Base-by-base conservation (phyloP, 1,140 invertebrate species). In the Pristionchus pacificus region DNA sequence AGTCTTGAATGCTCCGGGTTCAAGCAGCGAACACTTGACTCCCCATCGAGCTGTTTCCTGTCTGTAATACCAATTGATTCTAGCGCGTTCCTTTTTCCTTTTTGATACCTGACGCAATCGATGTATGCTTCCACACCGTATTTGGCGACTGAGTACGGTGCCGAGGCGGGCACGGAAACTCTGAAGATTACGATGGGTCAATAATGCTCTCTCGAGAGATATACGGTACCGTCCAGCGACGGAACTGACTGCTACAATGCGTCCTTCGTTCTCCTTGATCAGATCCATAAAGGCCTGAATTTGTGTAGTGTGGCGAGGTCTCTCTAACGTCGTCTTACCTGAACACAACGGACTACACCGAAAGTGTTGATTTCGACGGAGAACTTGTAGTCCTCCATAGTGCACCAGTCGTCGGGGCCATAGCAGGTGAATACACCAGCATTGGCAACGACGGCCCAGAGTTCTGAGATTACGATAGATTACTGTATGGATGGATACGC, bases 351-450 rank as follows among this genome's bases (percentile, higher is more conserved):
- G 32, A 79, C 75, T 14, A 74, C 77, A 38, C 77, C 77, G 60
- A 78, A 71, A 30, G 58, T 72, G 74, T 65, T 71, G 24, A 71
- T 78, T 68, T 77, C 79, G 65, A 78, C 70, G 25, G 61, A 58
- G 38, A 73, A 65, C 73, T 80, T 25, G 65, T 77, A 64, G 60
- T 77, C 71, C 60, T 76, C 60, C 71, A 78, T 65, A 33, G 25
- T 73, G 28, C 38, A 59, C 79, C 79, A 80, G 2, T 75, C 79
- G 68, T 80, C 79, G 25, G 79, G 79, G 27, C 79, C 79, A 64
- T 81, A 81, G 55, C 74, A 75, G 3, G 71, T 77, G 73, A 80
- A 80, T 19, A 80, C 72, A 33, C 79, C 79, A 10, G 79, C 79
- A 61, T 78, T 78, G 63, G 76, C 76, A 1, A 78, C 66, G n/a